Conservation (phyloP, 2,888 invertebrate genomes). For the Ashinkailepas kermadecensis region DNA sequence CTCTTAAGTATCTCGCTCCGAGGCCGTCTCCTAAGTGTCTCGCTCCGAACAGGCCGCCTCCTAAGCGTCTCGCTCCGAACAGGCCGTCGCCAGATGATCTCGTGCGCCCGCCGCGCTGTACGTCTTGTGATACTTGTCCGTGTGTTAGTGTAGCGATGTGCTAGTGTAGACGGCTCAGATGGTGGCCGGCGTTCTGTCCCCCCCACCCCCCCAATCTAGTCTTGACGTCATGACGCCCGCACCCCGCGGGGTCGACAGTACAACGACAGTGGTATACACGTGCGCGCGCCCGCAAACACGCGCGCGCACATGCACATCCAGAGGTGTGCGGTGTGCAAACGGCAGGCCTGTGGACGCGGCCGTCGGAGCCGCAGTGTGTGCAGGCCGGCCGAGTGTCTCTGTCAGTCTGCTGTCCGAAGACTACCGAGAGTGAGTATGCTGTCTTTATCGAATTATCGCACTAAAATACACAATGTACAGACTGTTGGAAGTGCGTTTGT, state of each 20-base stretch:
- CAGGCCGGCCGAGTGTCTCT: not conserved
- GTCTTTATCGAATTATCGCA: conserved; percentile 15
- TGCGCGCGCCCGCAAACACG: too few relatives aligned
- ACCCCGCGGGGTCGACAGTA: not conserved
- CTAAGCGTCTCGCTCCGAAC: conserved; percentile 40
- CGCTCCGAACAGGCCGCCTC: conserved; percentile 94
- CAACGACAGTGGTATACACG: not conserved
- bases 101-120: not conserved
- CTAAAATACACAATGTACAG: conserved; percentile 9
- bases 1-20: too few relatives aligned
- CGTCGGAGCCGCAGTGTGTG: not conserved
- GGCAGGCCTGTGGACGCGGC: too few relatives aligned
- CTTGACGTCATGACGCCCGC: not conserved
- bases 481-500: not conserved
- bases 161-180: not conserved
- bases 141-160: not conserved
- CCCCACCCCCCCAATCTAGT: not conserved
- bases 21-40: conserved; percentile 50
- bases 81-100: not conserved
- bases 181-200: not conserved
- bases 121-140: conserved; percentile 11
- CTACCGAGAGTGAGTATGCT: not conserved
- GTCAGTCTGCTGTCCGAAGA: not conserved
- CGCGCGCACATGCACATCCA: too few relatives aligned
- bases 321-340: too few relatives aligned